Evolutionary conservation across 2,797 vertebrate genomes (phyloP).

Genomic region (Periparus ater): DNA sequence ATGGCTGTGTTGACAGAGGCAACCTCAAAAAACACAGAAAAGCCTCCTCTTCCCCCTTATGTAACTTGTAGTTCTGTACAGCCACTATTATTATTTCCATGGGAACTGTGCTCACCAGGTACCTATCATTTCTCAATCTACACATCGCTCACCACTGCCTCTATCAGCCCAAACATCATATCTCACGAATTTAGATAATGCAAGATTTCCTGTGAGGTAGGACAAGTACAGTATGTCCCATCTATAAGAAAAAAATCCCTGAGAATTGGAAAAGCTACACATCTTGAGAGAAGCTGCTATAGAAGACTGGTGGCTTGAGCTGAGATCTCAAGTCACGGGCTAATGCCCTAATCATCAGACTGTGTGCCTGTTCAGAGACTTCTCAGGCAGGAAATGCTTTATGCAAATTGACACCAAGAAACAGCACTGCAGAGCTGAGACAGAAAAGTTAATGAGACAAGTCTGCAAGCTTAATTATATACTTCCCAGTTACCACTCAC

Average conservation of each 20-base stretch:
- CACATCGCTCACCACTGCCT: not conserved
- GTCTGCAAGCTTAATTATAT: not conserved
- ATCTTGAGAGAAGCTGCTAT: not conserved
- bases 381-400: not conserved
- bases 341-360: not conserved
- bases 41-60: not conserved
- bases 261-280: not conserved
- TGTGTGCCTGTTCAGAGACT: not conserved
- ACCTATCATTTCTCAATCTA: not conserved
- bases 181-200: not conserved
- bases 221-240: not conserved
- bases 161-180: not conserved
- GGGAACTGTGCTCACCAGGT: not conserved
- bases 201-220: not conserved
- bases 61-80: not conserved
- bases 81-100: not conserved
- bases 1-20: not conserved
- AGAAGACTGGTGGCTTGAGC: not conserved
- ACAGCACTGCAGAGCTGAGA: not conserved
- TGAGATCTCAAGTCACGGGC: not conserved
- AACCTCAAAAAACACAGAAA: not conserved
- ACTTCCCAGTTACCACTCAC: not conserved
- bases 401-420: constrained; percentile 19
- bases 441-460: not conserved
- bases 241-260: not conserved